These are phyloP conservation scores for Odontesthes bonariensis DNA, from an alignment of 2,113 vertebrate genomes.

Conservation along the genomic window DNA sequence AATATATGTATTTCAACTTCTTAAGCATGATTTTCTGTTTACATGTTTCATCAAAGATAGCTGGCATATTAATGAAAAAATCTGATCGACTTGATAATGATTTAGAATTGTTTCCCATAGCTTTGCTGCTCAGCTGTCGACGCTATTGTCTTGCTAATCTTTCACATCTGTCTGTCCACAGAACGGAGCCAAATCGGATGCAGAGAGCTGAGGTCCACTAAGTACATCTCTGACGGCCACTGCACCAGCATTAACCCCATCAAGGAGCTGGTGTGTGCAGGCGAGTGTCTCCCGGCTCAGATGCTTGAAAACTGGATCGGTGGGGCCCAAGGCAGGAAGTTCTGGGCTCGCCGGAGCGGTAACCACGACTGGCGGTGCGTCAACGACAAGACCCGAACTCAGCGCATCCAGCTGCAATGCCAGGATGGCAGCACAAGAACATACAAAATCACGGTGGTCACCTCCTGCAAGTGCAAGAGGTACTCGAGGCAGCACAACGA, in stretches of 20 bases:
- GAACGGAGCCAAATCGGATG: slow-evolving; percentile 92
- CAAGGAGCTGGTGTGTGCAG: slow-evolving; percentile 96
- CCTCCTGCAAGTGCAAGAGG: slow-evolving; percentile 94
- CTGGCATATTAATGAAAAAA: no score
- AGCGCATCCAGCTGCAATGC: slow-evolving; percentile 94
- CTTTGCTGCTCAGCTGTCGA: no score
- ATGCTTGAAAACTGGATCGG: slow-evolving; percentile 98
- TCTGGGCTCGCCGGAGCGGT: slow-evolving; percentile 90
- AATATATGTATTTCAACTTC: no score
- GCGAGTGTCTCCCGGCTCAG: slow-evolving; percentile 92
- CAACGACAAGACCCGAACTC: slow-evolving; percentile 92
- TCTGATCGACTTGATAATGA: no score
- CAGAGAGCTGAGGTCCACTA: slow-evolving; percentile 93
- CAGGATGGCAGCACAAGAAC: slow-evolving; percentile 94
- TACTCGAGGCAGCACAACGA: slow-evolving; percentile 94
- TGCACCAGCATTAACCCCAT: slow-evolving; percentile 95
- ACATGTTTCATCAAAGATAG: no score
- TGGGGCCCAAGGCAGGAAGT: slow-evolving; percentile 87
- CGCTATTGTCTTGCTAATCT: neutral
- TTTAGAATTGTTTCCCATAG: no score
- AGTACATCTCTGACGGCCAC: slow-evolving; percentile 96
- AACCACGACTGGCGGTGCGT: slow-evolving; percentile 94
- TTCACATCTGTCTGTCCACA: slow-evolving; percentile 59
- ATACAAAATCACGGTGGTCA: slow-evolving; percentile 95
- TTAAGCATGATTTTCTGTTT: no score